Conservation (phyloP, 2,113 vertebrate genomes). For the Spizaetus ornatus region DNA sequence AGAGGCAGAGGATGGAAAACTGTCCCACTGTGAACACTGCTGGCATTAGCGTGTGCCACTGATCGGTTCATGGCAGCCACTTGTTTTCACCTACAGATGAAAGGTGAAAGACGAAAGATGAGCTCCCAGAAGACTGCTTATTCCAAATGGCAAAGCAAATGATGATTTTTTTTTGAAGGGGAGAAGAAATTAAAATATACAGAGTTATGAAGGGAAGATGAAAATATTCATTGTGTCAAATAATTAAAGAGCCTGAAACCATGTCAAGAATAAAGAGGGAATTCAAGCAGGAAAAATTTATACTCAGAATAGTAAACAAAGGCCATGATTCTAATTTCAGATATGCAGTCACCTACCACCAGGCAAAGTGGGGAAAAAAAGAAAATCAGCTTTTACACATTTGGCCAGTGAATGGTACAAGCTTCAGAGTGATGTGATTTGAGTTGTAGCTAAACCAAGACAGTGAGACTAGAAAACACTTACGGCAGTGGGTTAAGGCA, state of each 20-base stretch:
- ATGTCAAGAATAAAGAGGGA: not conserved
- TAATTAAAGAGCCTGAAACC: slow-evolving; percentile 7
- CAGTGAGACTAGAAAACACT: not conserved
- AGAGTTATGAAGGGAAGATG: not conserved
- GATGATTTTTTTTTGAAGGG: accelerated
- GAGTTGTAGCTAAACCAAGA: not conserved
- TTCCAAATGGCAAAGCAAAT: not conserved
- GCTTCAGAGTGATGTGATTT: not conserved
- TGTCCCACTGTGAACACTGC: not conserved
- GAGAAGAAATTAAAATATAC: not conserved
- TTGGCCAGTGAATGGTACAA: not conserved
- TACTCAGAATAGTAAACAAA: not conserved
- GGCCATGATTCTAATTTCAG: not conserved
- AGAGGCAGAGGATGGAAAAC: not conserved
- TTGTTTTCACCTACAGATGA: not conserved
- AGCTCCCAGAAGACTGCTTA: not conserved
- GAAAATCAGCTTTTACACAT: not conserved
- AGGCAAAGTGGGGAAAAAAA: not conserved
- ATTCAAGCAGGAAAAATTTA: not conserved
- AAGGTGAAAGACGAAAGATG: not conserved
- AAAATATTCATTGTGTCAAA: not conserved
- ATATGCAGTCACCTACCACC: not conserved
- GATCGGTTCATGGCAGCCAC: not conserved
- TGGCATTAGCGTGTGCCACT: not conserved
- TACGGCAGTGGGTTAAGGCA: not conserved